Base-by-base conservation (phyloP, 2,797 vertebrate species). In the Linurgus olivaceus region DNA sequence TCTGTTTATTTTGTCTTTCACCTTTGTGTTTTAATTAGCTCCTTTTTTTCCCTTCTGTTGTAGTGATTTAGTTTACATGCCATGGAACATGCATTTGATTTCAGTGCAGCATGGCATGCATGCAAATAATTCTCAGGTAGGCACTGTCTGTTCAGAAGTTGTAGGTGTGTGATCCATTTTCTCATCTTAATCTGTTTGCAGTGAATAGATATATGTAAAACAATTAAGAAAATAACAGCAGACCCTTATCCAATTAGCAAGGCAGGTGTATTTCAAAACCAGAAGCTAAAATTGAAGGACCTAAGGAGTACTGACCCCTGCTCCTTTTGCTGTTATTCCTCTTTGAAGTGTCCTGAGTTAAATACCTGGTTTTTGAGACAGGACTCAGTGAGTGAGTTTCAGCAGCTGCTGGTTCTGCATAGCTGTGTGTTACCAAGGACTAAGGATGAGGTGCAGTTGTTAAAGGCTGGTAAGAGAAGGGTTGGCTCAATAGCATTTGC, bases 11-110 rank as follows among this genome's bases (percentile, higher is more conserved):
- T 88, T 75, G n/a, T 77, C 59, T 74, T 91, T 84, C 73, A 91
- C 35, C 47, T 86, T 75, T 90, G 54, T 89, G 42, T 93, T 95
- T 92, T 95, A 95, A 93, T 96, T 96, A 93, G 81, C 59, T 95
- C 10, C 5, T 52, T 52, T 92, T 92, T 78, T 86, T 80, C 59
- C 11, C 25, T 93, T 40, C 48, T 47, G 38, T 48, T 82, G 21
- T 86, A 86, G 76, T 90, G 82, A 84, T 91, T 90, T 93, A 83
- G 72, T 80, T 95, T 94, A 85, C 73, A 67, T 91, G 82, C 72
- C 4, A 3, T 55, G 58, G 78, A 88, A 94, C 90, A 50, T 78
- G 59, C 55, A 48, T 94, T 95, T 94, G 88, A 66, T 94, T 96
- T 92, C 65, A 59, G 0, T 90, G 65, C 79, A 88, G 54, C 51